A percentile compares a stretch with the other conserved stretches of the same genome.
These are phyloP conservation scores for Artibeus jamaicensis DNA, from an alignment of 2,797 vertebrate genomes.

Conservation along the genomic window DNA sequence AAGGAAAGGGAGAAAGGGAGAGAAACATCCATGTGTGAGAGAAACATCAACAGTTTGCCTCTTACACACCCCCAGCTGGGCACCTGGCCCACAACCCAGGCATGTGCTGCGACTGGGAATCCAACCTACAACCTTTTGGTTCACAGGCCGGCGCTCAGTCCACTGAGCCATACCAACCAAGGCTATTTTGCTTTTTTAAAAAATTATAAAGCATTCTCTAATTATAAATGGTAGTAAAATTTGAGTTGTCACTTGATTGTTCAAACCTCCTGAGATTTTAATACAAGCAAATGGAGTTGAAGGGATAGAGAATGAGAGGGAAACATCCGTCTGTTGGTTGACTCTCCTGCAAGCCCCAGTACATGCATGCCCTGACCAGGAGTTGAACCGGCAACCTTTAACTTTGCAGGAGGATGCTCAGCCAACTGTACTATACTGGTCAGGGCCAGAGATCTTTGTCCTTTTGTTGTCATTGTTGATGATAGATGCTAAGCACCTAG, in stretches of 20 bases:
- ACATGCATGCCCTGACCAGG: neutral
- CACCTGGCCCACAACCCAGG: no score
- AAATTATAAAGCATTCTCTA: conserved; percentile 3
- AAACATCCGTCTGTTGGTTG: neutral
- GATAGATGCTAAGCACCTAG: conserved; percentile 3
- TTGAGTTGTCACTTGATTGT: conserved; percentile 24
- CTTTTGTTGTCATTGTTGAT: neutral
- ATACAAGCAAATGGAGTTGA: neutral
- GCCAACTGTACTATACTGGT: neutral
- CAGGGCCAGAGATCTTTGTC: neutral
- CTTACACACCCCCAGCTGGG: no score
- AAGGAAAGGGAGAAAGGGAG: no score
- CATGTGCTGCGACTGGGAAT: no score
- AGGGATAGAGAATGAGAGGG: neutral
- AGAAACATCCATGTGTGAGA: no score
- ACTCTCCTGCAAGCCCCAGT: no score
- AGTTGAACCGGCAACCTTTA: neutral
- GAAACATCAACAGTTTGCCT: no score
- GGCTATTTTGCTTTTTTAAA: neutral
- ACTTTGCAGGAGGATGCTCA: neutral
- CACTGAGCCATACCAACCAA: no score
- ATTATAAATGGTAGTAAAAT: conserved; percentile 19
- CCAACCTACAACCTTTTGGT: no score
- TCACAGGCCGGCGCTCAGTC: no score
- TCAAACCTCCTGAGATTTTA: neutral